A percentile compares a stretch with the other conserved stretches of the same genome.
Conservation (phyloP, 2,797 vertebrate genomes). For the Sternarchorhynchus goeldii region DNA sequence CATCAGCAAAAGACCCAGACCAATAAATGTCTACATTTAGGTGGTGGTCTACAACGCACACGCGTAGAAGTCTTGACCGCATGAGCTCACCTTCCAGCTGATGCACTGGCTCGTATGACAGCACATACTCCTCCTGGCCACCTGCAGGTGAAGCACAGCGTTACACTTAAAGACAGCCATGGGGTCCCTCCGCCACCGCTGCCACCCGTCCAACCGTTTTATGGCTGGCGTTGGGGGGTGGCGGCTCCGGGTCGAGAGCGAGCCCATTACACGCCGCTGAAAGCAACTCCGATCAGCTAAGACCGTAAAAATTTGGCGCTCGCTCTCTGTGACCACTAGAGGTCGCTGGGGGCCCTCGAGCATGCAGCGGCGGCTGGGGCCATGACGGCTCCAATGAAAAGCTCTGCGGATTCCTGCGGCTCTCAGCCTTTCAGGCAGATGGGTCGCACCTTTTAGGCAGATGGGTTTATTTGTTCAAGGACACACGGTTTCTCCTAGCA, state of each 20-base stretch:
- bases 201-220: too few species aligned
- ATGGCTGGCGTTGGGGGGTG: too few species aligned
- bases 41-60: too few species aligned
- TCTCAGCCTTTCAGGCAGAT: constrained; percentile 19
- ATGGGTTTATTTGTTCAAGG: not conserved
- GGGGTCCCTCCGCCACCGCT: too few species aligned
- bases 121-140: constrained; percentile 92
- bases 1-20: too few species aligned
- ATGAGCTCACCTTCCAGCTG: constrained; percentile 91
- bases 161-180: not conserved
- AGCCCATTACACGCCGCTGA: too few species aligned
- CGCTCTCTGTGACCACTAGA: constrained; percentile 16
- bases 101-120: constrained; percentile 92
- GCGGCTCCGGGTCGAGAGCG: too few species aligned
- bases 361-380: constrained; percentile 10
- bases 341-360: not conserved
- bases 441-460: not conserved
- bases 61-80: too few species aligned
- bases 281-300: too few species aligned
- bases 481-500: not conserved
- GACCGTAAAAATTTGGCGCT: too few species aligned
- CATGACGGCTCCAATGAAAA: constrained; percentile 22
- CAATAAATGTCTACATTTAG: too few species aligned
- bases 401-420: constrained; percentile 15
- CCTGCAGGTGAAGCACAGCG: constrained; percentile 68